A percentile compares a stretch with the other conserved stretches of the same genome.
phyloP scores from a whole-genome alignment of 1,140 invertebrate genomes.

The Drosophila littoralis region DNA sequence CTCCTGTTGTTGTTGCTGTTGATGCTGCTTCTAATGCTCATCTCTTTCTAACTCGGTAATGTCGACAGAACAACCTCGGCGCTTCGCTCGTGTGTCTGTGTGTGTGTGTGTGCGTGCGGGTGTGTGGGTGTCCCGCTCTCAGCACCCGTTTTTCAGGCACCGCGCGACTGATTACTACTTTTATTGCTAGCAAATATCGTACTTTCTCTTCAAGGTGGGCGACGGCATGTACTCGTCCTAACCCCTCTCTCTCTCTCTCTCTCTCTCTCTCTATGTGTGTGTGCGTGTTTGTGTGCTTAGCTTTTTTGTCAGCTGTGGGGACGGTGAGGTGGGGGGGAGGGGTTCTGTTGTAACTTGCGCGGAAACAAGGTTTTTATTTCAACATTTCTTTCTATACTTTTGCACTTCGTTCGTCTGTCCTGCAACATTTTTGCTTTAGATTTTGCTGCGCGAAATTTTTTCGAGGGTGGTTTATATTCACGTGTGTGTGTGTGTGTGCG shows the following conservation, averaged over 20 bases:
- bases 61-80: conserved; percentile 33
- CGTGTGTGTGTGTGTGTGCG: conserved; percentile 28
- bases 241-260: conserved; percentile 13
- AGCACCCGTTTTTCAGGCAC: conserved; percentile 27
- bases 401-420: conserved; percentile 18
- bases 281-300: conserved; percentile 66
- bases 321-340: not conserved
- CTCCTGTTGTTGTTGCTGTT: conserved; percentile 39
- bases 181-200: conserved; percentile 84
- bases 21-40: conserved; percentile 76
- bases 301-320: conserved; percentile 69
- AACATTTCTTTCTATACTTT: conserved; percentile 82
- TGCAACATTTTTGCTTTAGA: conserved; percentile 67
- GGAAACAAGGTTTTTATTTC: conserved; percentile 83
- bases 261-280: conserved; percentile 23
- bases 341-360: conserved; percentile 72
- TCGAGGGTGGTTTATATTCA: conserved; percentile 67
- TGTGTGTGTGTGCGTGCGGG: conserved; percentile 9
- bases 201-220: conserved; percentile 72
- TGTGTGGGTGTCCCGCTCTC: conserved; percentile 1
- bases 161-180: conserved; percentile 83
- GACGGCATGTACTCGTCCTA: conserved; percentile 7
- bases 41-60: conserved; percentile 83
- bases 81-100: conserved; percentile 27
- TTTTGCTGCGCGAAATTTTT: conserved; percentile 80